phyloP scores from a whole-genome alignment of 2,888 invertebrate species.

The Hirtodrosophila cameraria region DNA sequence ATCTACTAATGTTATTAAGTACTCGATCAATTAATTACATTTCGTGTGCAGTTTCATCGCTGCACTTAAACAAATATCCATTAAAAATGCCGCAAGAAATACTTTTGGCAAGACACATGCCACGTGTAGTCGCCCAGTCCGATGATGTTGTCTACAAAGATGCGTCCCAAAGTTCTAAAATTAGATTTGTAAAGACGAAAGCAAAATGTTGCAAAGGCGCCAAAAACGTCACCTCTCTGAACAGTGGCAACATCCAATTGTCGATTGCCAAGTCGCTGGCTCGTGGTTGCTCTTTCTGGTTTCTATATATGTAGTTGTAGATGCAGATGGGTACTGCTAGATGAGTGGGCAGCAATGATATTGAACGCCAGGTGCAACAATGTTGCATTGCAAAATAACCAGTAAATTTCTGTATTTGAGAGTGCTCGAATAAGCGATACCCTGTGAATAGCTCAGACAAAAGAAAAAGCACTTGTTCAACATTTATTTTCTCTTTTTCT shows the following conservation, averaged over 20 bases:
- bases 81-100: neutral
- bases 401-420: no score
- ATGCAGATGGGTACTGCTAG: no score
- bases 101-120: neutral
- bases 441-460: no score
- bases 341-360: conserved; percentile 25
- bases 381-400: conserved; percentile 15
- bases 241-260: neutral
- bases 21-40: conserved; percentile 5
- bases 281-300: conserved; percentile 7
- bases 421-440: no score
- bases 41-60: neutral
- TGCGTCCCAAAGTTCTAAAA: conserved; percentile 20
- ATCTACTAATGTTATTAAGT: neutral
- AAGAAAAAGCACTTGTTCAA: no score
- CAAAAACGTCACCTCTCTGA: conserved; percentile 12
- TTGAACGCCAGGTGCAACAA: conserved; percentile 32
- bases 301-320: neutral
- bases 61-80: neutral
- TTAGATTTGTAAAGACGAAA: conserved; percentile 13
- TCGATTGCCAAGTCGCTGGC: neutral
- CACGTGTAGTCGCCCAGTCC: neutral
- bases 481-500: no score
- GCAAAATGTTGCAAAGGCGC: conserved; percentile 26
- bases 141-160: conserved; percentile 1